Percentiles rank a stretch among this genome's conserved stretches.
Conservation (phyloP, 2,888 invertebrate genomes). For the Clistopyga incitator region DNA sequence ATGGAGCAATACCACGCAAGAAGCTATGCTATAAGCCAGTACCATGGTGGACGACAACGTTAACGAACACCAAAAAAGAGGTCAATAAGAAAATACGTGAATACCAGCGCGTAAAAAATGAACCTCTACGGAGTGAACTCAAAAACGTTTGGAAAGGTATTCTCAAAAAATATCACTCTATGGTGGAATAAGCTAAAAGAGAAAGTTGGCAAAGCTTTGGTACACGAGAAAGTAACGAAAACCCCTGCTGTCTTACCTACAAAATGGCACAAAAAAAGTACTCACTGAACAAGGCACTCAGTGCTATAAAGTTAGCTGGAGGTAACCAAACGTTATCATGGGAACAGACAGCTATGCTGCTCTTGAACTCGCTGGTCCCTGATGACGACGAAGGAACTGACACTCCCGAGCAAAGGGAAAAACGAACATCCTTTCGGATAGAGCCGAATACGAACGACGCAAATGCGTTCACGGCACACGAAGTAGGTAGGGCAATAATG, state of each 20-base stretch:
- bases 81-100: neutral
- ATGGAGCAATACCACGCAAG: neutral
- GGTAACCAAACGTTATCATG: neutral
- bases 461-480: neutral
- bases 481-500: neutral
- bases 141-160: neutral
- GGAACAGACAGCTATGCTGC: neutral
- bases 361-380: neutral
- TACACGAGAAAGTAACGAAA: neutral
- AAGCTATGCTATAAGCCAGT: neutral
- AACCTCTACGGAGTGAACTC: neutral
- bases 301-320: neutral
- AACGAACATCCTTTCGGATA: neutral
- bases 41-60: neutral
- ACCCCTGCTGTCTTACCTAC: conserved; percentile 11
- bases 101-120: neutral
- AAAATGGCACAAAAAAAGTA: conserved; percentile 4
- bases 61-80: neutral
- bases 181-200: neutral
- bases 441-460: neutral
- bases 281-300: neutral
- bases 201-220: neutral
- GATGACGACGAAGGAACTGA: neutral
- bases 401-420: neutral
- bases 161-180: neutral